These are phyloP conservation scores for Arrhamphus sclerolepis DNA, from an alignment of 2,797 vertebrate species.

Conservation along the genomic window DNA sequence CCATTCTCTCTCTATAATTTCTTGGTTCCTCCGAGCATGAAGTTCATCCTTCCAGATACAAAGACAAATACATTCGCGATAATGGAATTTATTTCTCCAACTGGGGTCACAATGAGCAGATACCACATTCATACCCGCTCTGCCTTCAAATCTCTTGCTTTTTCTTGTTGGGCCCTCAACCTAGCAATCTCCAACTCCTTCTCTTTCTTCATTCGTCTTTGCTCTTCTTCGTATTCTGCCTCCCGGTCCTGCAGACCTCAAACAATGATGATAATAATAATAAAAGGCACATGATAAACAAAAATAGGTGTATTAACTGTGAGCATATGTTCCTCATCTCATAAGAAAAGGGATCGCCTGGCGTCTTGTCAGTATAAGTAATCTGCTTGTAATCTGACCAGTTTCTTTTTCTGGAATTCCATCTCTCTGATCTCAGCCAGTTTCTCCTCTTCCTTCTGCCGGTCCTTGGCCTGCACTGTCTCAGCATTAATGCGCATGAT, in stretches of 20 bases:
- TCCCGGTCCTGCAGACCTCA: slow-evolving; percentile 80
- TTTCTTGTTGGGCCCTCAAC: slow-evolving; percentile 86
- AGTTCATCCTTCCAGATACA: slow-evolving; percentile 83
- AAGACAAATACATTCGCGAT: background rate
- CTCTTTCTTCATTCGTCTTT: slow-evolving; percentile 82
- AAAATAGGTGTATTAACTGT: too few species aligned
- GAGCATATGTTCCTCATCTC: too few species aligned
- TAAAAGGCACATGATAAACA: too few species aligned
- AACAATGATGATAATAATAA: background rate
- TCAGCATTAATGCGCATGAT: slow-evolving; percentile 82
- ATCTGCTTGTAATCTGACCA: slow-evolving; percentile 71
- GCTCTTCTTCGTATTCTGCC: slow-evolving; percentile 85
- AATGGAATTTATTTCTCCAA: background rate
- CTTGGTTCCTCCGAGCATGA: slow-evolving; percentile 88
- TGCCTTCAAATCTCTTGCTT: slow-evolving; percentile 83
- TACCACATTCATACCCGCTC: slow-evolving; percentile 81
- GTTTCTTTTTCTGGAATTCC: slow-evolving; percentile 84
- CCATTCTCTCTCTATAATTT: slow-evolving; percentile 86
- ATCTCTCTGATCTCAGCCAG: slow-evolving; percentile 78
- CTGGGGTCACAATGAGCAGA: background rate
- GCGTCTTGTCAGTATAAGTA: too few species aligned
- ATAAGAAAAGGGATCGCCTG: too few species aligned
- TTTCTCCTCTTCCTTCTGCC: slow-evolving; percentile 81
- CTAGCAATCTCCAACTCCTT: slow-evolving; percentile 87
- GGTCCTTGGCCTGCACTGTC: slow-evolving; percentile 76